Percentiles rank a stretch among this genome's conserved stretches.
Conservation (phyloP, 2,888 invertebrate genomes). For the Pimpla rufipes region DNA sequence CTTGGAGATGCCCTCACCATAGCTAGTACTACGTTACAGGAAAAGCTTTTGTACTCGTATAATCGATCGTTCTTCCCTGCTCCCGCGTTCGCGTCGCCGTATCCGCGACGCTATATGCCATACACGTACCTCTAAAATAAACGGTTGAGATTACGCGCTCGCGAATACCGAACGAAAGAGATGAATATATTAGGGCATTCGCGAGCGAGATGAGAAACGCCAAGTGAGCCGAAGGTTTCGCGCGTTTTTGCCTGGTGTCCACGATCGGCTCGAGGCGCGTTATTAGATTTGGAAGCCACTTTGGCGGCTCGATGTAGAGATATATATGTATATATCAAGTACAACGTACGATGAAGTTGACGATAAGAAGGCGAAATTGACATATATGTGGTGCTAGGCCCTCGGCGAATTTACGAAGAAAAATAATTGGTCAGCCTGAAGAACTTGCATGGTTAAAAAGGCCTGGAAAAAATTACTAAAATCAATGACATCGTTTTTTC, state of each 20-base stretch:
- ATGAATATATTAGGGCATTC: constrained; percentile 31
- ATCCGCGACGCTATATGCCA: constrained; percentile 45
- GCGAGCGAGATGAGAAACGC: constrained; percentile 7
- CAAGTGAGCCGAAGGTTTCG: constrained; percentile 24
- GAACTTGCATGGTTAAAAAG: no score
- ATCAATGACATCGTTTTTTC: no score
- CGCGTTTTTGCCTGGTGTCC: neutral
- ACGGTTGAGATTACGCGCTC: constrained; percentile 30
- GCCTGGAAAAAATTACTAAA: no score
- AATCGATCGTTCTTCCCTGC: constrained; percentile 77
- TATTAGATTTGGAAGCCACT: neutral
- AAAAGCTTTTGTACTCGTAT: constrained; percentile 79
- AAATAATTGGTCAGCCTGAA: no score
- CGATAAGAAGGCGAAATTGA: constrained; percentile 48
- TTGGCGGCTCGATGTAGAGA: neutral
- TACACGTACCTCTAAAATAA: constrained; percentile 44
- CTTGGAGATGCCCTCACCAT: constrained; percentile 31
- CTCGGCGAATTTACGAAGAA: constrained; percentile 33
- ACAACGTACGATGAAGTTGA: constrained; percentile 21
- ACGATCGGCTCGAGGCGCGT: constrained; percentile 12
- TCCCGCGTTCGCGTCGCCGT: constrained; percentile 63
- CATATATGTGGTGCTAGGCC: constrained; percentile 63
- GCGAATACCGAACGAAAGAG: constrained; percentile 1
- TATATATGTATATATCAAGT: constrained; percentile 17
- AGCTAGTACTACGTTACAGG: constrained; percentile 69